These are phyloP conservation scores for Torymus aiolomorphi DNA, from an alignment of 2,888 invertebrate genomes.

Conservation along the genomic window DNA sequence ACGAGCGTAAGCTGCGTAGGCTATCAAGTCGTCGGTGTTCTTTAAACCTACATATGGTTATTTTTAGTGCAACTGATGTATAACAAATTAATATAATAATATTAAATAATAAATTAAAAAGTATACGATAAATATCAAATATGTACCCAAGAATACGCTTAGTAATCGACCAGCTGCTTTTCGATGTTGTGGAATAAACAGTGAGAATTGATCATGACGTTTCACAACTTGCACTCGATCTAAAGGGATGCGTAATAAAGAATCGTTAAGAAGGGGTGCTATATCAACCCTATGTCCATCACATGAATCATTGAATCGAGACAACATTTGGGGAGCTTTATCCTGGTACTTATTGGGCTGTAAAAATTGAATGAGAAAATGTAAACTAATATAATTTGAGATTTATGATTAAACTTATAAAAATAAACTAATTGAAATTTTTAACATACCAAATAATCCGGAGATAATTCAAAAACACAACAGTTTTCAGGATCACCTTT, in stretches of 20 bases:
- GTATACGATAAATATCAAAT: background rate
- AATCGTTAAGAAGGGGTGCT: background rate
- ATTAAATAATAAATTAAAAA: background rate
- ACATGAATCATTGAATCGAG: constrained; percentile 77
- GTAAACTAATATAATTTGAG: too few species aligned
- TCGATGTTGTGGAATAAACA: constrained; percentile 85
- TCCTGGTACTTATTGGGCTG: constrained; percentile 78
- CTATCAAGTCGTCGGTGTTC: constrained; percentile 82
- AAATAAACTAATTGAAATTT: background rate
- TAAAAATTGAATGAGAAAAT: background rate
- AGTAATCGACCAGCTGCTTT: constrained; percentile 84
- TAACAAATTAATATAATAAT: too few species aligned
- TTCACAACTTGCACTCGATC: constrained; percentile 80
- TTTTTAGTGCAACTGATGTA: too few species aligned
- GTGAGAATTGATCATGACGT: constrained; percentile 83
- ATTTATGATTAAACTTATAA: background rate
- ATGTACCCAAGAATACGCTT: constrained; percentile 81
- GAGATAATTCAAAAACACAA: constrained; percentile 19
- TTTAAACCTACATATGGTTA: constrained; percentile 79
- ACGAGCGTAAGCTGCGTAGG: constrained; percentile 83
- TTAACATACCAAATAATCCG: constrained; percentile 39
- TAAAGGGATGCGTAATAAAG: constrained; percentile 74
- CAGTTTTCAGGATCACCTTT: constrained; percentile 7
- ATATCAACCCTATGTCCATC: constrained; percentile 26
- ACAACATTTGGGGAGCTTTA: constrained; percentile 79